A percentile compares a stretch with the other conserved stretches of the same genome.
Conservation (phyloP, 2,888 invertebrate species). For the Macrosiphum euphorbiae region DNA sequence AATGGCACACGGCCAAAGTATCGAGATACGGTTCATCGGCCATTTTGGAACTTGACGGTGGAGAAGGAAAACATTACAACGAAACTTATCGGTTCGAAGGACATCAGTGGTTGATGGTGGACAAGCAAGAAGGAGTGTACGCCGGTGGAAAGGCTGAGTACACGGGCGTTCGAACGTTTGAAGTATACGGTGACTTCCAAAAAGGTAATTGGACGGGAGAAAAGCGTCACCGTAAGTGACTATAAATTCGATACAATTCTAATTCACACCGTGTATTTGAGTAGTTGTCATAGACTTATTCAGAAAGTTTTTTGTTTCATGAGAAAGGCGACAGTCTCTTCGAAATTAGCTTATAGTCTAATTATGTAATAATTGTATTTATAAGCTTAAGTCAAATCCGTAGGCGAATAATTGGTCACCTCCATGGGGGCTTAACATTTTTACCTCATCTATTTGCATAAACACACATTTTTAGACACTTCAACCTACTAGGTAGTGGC, state of each 20-base stretch:
- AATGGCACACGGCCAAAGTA: conserved; percentile 95
- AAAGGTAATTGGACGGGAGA: conserved; percentile 75
- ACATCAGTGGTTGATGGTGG: conserved; percentile 92
- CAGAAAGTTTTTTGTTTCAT: not conserved
- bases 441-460: too few relatives aligned
- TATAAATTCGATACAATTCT: not conserved
- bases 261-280: not conserved
- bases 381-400: not conserved
- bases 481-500: too few relatives aligned
- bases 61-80: conserved; percentile 93
- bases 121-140: conserved; percentile 94
- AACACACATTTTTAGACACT: too few relatives aligned
- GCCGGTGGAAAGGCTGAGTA: conserved; percentile 97
- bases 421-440: too few relatives aligned
- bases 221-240: not conserved
- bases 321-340: not conserved
- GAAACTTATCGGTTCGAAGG: conserved; percentile 92
- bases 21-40: conserved; percentile 94
- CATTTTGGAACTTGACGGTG: conserved; percentile 92
- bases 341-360: not conserved
- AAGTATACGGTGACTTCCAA: conserved; percentile 94
- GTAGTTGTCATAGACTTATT: not conserved
- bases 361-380: not conserved
- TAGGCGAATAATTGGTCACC: too few relatives aligned
- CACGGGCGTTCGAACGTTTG: conserved; percentile 92